Evolutionary conservation across 2,113 vertebrate species (phyloP).

Genomic region (Pholis gunnellus): DNA sequence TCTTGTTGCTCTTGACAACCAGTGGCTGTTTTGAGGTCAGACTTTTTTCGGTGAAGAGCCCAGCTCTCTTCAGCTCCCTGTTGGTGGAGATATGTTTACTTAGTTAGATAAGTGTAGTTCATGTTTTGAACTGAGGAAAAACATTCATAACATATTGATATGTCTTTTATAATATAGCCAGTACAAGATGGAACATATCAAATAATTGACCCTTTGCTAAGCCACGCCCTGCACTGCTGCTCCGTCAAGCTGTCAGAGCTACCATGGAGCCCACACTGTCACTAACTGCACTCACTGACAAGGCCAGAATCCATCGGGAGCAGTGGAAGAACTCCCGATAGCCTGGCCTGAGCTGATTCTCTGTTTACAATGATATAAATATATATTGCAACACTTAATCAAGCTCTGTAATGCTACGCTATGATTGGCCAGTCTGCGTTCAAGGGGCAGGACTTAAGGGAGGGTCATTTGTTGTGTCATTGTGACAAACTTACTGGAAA

Average conservation of each 20-base stretch:
- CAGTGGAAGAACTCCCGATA: too few relatives aligned
- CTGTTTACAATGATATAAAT: too few relatives aligned
- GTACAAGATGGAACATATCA: not conserved
- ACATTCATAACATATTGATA: not conserved
- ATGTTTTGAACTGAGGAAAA: not conserved
- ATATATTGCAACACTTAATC: too few relatives aligned
- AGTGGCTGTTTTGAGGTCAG: not conserved
- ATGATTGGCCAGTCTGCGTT: too few relatives aligned
- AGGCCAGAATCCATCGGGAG: too few relatives aligned
- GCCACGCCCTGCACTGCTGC: too few relatives aligned
- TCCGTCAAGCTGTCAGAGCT: too few relatives aligned
- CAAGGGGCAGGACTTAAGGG: too few relatives aligned
- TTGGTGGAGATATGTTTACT: not conserved
- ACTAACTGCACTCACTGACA: too few relatives aligned
- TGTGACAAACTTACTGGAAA: not conserved
- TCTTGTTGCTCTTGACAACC: slow-evolving; percentile 36
- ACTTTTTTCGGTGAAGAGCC: accelerated
- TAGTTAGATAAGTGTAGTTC: not conserved
- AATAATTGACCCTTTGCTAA: not conserved
- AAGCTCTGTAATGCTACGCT: too few relatives aligned
- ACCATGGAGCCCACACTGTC: too few relatives aligned
- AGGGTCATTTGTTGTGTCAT: not conserved
- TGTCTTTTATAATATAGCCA: not conserved
- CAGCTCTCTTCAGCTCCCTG: not conserved
- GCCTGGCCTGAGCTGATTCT: too few relatives aligned